phyloP scores from a whole-genome alignment of 2,797 vertebrate species.

The Chiloscyllium punctatum region DNA sequence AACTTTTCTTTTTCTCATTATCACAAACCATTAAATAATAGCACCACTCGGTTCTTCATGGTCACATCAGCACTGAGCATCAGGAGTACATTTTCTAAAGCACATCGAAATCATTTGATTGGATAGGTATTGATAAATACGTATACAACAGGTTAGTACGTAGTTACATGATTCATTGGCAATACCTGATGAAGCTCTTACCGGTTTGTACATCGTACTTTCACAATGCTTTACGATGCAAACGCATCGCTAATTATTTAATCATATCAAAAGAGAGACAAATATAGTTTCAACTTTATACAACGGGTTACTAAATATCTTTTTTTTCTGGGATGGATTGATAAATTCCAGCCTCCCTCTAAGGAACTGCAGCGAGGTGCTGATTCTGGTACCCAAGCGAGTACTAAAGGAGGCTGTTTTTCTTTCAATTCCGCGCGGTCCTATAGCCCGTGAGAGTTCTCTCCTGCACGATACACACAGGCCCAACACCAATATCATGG shows the following conservation, averaged over 20 bases:
- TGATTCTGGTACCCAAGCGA: background rate
- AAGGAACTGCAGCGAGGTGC: background rate
- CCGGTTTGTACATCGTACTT: background rate
- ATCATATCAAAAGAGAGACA: background rate
- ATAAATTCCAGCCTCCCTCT: background rate
- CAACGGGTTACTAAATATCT: background rate
- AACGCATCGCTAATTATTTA: background rate
- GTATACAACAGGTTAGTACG: background rate
- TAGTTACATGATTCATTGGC: background rate
- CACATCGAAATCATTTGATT: background rate
- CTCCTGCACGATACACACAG: background rate
- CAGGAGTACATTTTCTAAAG: background rate
- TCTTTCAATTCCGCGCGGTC: background rate
- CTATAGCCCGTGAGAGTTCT: background rate
- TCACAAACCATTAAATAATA: background rate
- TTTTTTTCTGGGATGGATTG: background rate
- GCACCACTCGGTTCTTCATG: no score
- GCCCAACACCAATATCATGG: background rate
- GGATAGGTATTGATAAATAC: background rate
- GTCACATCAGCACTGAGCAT: background rate
- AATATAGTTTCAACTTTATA: background rate
- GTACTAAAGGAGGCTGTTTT: background rate
- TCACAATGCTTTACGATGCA: background rate
- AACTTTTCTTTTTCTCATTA: background rate
- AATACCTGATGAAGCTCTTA: no score